Conservation (phyloP, 1,140 invertebrate genomes). For the Melanaphis sacchari region DNA sequence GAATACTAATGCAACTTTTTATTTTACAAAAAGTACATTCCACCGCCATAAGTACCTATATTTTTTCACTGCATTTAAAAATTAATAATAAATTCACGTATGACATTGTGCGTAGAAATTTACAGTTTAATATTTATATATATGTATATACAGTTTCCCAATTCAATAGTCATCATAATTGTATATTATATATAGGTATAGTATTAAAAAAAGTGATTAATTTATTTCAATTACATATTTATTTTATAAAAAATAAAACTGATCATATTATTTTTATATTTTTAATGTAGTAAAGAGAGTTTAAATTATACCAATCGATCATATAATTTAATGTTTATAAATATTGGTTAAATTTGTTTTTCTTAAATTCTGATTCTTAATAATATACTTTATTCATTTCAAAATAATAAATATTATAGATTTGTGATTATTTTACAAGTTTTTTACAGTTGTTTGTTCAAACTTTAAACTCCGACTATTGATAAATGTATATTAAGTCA, state of each 20-base stretch:
- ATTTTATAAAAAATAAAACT: neutral
- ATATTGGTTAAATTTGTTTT: neutral
- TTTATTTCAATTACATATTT: neutral
- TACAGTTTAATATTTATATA: neutral
- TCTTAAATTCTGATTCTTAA: neutral
- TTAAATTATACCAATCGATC: neutral
- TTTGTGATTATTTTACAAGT: neutral
- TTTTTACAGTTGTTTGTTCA: neutral
- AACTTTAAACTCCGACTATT: neutral
- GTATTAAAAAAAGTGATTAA: neutral
- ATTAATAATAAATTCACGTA: constrained; percentile 2
- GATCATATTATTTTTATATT: neutral
- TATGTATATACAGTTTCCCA: too few relatives aligned
- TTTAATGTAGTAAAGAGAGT: neutral
- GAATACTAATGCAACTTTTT: neutral
- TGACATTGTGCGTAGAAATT: neutral
- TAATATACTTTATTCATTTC: neutral
- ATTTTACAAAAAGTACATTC: neutral
- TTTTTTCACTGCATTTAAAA: neutral
- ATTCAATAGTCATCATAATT: neutral
- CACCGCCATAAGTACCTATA: neutral
- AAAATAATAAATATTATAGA: neutral
- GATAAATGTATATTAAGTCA: neutral
- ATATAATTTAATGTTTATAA: neutral
- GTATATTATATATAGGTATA: neutral